A percentile compares a stretch with the other conserved stretches of the same genome.
Evolutionary conservation across 2,113 vertebrate genomes (phyloP).

Genomic region (Sturnus vulgaris): DNA sequence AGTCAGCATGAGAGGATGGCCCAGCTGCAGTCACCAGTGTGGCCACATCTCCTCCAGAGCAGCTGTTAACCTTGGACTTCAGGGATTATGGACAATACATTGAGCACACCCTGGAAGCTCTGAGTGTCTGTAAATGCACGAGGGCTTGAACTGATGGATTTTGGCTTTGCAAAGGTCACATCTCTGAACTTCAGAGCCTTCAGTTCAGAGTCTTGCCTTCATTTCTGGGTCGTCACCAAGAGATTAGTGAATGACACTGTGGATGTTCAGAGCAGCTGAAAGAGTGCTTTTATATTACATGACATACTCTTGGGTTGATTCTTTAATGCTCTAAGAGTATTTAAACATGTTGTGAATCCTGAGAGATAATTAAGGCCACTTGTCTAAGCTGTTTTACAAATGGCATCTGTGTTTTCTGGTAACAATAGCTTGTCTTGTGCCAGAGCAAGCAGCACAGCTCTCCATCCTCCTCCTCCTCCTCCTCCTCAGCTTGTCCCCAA

Average conservation of each 20-base stretch:
- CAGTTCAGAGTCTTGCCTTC: not conserved
- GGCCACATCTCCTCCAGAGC: not conserved
- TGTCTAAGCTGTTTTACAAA: not conserved
- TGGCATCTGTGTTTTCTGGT: conserved; percentile 9
- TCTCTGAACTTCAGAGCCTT: not conserved
- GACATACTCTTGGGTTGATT: not conserved
- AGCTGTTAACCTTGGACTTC: not conserved
- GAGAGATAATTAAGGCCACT: conserved; percentile 6
- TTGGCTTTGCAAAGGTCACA: not conserved
- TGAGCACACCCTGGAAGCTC: not conserved
- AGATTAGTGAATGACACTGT: not conserved
- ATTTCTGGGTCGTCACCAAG: not conserved
- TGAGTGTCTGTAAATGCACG: not conserved
- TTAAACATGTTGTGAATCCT: conserved; percentile 27
- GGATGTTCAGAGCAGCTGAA: not conserved
- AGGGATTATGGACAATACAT: not conserved
- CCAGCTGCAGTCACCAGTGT: not conserved
- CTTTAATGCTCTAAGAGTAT: not conserved
- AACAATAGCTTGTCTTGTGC: not conserved
- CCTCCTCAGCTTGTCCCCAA: not conserved
- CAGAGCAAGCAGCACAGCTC: not conserved
- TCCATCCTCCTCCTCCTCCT: not conserved
- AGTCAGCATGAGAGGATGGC: not conserved
- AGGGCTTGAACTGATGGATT: not conserved
- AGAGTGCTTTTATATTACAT: not conserved